A percentile compares a stretch with the other conserved stretches of the same genome.
Conservation (phyloP, 2,888 invertebrate species). For the Trachelus stipa region DNA sequence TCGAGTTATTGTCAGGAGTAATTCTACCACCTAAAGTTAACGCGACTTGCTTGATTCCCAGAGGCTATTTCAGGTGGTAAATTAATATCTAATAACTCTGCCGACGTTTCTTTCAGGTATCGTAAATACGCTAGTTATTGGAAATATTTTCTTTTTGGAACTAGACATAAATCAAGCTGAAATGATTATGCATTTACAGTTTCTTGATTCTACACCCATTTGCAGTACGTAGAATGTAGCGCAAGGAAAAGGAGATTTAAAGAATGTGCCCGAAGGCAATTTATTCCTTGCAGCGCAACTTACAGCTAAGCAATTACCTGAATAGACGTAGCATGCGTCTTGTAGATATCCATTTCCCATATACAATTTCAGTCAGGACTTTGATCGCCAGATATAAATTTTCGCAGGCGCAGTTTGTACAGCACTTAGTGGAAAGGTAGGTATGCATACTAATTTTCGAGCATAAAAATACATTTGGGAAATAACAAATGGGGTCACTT, state of each 20-base stretch:
- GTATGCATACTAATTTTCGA: neutral
- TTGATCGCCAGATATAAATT: neutral
- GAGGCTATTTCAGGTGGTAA: neutral
- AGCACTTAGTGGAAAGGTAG: neutral
- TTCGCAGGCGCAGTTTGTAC: neutral
- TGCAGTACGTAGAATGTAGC: neutral
- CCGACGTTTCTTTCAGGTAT: too few species aligned
- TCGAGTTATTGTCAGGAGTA: too few species aligned
- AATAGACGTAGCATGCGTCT: neutral
- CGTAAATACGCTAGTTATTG: neutral
- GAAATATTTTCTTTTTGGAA: neutral
- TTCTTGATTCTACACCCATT: neutral
- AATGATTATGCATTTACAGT: neutral
- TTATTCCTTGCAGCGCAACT: slow-evolving; percentile 26
- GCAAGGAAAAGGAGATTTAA: slow-evolving; percentile 27
- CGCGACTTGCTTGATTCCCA: too few species aligned
- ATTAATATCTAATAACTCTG: neutral
- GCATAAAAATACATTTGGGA: neutral
- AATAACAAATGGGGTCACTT: neutral
- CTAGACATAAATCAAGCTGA: neutral
- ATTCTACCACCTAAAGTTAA: too few species aligned
- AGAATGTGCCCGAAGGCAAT: slow-evolving; percentile 35
- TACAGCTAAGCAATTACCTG: neutral
- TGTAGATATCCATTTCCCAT: neutral
- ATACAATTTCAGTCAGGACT: neutral